Base-by-base conservation (phyloP, 2,888 invertebrate species). In the Melinaea menophilus region DNA sequence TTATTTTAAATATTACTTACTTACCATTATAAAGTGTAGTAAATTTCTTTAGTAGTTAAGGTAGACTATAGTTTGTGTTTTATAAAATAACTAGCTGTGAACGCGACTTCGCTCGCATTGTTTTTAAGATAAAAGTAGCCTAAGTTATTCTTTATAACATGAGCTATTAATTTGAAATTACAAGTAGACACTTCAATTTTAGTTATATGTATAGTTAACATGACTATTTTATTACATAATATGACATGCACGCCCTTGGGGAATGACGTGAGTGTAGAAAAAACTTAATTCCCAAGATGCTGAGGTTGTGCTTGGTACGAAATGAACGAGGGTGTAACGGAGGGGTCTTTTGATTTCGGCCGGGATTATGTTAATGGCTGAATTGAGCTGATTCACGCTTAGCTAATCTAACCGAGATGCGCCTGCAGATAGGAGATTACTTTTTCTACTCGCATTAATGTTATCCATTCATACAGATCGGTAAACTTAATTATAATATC, bases 291-390 rank as follows among this genome's bases (percentile, higher is more conserved):
- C 69, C 64, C 56, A 55, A 67, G 59, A 58, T 58, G 58, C 64
- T 60, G 64, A 70, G 65, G 56, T 67, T 67, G 65, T 63, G 62
- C 59, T 55, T 55, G 48, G 47, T 37, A 56, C n/a, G 58, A 48
- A 63, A 37, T 35, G 34, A 57, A 59, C 31, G 63, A 61, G 65
- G 68, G 65, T 58, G 60, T 51, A 58, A 47, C 58, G 55, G 65
- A 68, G 69, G 69, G 68, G 68, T 60, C 60, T 51, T 65, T 61
- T 69, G 70, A 69, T 68, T 69, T 67, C 58, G 58, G 48, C 59
- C 59, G 57, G 68, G 72, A 73, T 74, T 74, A 74, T 74, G 72
- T 62, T 72, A 74, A 74, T 73, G 72, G 67, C 62, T 60, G 69
- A 69, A 66, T 65, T 64, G 66, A 65, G 71, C 71, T 69, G 71